Evolutionary conservation across 2,113 vertebrate species (phyloP), one percentile per base, ranked within the genome.

Genomic region (Dicentrarchus labrax): DNA sequence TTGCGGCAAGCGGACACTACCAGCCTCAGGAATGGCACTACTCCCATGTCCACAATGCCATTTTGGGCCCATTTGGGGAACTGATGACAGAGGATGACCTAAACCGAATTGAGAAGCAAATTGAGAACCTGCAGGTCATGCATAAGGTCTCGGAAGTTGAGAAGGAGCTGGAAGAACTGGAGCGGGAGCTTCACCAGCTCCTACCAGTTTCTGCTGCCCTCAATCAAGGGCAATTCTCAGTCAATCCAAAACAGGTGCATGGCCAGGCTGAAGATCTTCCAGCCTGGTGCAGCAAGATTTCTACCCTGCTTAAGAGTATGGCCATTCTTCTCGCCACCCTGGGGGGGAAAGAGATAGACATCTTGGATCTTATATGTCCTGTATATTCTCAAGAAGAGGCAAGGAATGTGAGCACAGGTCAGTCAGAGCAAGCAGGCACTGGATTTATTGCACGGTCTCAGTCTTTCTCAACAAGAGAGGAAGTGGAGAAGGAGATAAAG

Each of bases 61-160:
- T 96, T 70, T 95, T 96, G 88, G 97, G 97, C 83, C 96, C 97
- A 61, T 95, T 98, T 43, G 96, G 98, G 62, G 97, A 98, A 85
- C 96, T 96, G 75, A 97, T 98, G 97, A 96, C 96, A 2, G 98
- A 99, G 88, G 94, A 94, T 3, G 98, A 99, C 82, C 88, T 98
- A 65, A 93, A 96, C 82, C 95, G 94, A 76, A 96, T 99, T 80
- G 98, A 99, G 92, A 96, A 96, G 96, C 98, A 97, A 91, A 98
- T 99, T 65, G 97, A 98, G 89, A 99, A 98, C 91, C 96, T 99
- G 67, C 97, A 97, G 84, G 97, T 99, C 76, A 95, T 99, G 96
- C 97, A 97, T 89, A 96, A 97, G 86, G 96, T 95, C 1, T 96
- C 96, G 67, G 96, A 94, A 56, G 96, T 97, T 17, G 97, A 97